phyloP scores from a whole-genome alignment of 2,888 invertebrate genomes.

The Scrobipalpa costella region DNA sequence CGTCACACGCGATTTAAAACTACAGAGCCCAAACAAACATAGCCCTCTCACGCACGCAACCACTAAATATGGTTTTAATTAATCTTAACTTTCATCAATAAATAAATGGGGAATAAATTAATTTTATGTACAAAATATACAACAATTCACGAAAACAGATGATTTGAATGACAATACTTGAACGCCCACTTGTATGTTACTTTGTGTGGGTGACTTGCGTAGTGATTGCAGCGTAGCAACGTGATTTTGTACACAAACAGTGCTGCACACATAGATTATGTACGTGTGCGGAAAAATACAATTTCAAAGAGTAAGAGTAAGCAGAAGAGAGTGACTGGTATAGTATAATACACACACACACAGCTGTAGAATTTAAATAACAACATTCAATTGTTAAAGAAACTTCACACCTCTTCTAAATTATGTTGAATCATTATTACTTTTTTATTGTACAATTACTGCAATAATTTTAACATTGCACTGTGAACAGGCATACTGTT shows the following conservation, averaged over 20 bases:
- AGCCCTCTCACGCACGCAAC: slow-evolving; percentile 53
- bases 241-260: slow-evolving; percentile 14
- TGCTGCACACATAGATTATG: slow-evolving; percentile 17
- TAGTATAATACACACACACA: neutral
- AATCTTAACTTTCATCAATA: slow-evolving; percentile 54
- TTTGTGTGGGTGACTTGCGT: slow-evolving; percentile 44
- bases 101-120: slow-evolving; percentile 65
- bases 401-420: too few species aligned
- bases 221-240: slow-evolving; percentile 29
- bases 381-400: too few species aligned
- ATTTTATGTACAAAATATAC: slow-evolving; percentile 71
- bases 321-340: neutral
- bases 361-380: too few species aligned
- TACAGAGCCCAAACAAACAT: slow-evolving; percentile 60
- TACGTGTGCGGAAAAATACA: slow-evolving; percentile 28
- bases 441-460: too few species aligned
- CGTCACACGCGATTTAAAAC: slow-evolving; percentile 75
- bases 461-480: too few species aligned
- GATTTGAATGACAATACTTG: slow-evolving; percentile 65
- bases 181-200: slow-evolving; percentile 47
- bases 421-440: too few species aligned
- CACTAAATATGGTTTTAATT: slow-evolving; percentile 42
- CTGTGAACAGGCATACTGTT: too few species aligned
- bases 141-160: slow-evolving; percentile 74
- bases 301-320: slow-evolving; percentile 20